Evolutionary conservation across 2,113 vertebrate genomes (phyloP).

Genomic region (Coptodon rendalli): DNA sequence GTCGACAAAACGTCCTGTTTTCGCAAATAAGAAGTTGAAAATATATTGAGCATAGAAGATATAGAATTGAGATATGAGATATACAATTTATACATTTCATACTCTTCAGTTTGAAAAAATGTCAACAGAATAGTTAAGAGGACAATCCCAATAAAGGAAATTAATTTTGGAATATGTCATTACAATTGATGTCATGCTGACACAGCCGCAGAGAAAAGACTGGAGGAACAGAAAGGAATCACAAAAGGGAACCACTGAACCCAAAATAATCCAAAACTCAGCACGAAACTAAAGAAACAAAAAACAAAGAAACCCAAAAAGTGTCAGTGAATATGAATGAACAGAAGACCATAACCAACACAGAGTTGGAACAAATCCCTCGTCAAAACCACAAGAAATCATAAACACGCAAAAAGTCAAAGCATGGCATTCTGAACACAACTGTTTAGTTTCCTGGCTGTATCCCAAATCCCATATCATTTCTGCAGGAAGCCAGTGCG

Average conservation of each 20-base stretch:
- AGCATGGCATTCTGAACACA: slow-evolving; percentile 11
- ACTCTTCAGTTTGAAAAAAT: not conserved
- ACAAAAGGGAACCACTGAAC: not conserved
- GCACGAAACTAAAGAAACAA: not conserved
- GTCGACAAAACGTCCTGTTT: rapidly evolving
- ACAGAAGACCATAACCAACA: not conserved
- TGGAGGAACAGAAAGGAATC: not conserved
- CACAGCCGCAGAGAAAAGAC: not conserved
- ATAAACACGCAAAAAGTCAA: not conserved
- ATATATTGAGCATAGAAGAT: not conserved
- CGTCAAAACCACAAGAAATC: not conserved
- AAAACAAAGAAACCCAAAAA: not conserved
- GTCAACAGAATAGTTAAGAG: not conserved
- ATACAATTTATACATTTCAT: not conserved
- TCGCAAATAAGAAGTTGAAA: not conserved
- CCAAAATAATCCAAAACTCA: not conserved
- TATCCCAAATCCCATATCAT: slow-evolving; percentile 88
- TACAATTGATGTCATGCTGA: not conserved
- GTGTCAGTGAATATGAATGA: not conserved
- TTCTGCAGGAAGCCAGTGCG: slow-evolving; percentile 80
- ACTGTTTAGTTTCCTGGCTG: slow-evolving; percentile 84
- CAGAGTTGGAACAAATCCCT: not conserved
- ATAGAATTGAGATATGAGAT: not conserved
- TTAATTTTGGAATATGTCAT: not conserved
- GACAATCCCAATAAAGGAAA: not conserved